A percentile compares a stretch with the other conserved stretches of the same genome.
Evolutionary conservation across 2,888 invertebrate species (phyloP).

Genomic region (Chaetogeoica ovagalla): DNA sequence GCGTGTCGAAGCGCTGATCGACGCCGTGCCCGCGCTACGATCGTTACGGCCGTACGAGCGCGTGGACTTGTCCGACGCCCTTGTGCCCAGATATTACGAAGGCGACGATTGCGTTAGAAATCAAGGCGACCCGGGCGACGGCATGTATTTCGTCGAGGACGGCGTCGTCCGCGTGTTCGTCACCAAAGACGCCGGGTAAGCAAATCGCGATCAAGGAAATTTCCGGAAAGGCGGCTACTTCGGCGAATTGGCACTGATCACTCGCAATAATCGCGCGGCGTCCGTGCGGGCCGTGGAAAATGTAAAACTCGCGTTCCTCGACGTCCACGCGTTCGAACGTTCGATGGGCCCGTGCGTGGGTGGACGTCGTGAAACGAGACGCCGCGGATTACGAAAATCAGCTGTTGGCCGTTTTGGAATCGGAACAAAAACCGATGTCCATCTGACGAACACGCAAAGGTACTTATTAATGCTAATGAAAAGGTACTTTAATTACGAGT

Average conservation of each 20-base stretch:
- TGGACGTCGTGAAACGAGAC: slow-evolving; percentile 94
- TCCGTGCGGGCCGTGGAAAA: slow-evolving; percentile 83
- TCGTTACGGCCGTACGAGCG: slow-evolving; percentile 80
- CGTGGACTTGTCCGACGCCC: slow-evolving; percentile 95
- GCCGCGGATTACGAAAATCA: slow-evolving; percentile 97
- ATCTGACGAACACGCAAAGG: no score
- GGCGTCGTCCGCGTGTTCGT: slow-evolving; percentile 87
- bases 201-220: slow-evolving; percentile 64
- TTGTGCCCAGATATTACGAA: slow-evolving; percentile 76
- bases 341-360: slow-evolving; percentile 94
- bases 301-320: slow-evolving; percentile 92
- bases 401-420: slow-evolving; percentile 91
- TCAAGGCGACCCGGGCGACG: slow-evolving; percentile 92
- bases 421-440: slow-evolving; percentile 65
- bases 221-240: slow-evolving; percentile 80
- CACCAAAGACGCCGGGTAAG: slow-evolving; percentile 76
- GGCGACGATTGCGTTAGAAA: slow-evolving; percentile 85
- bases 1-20: slow-evolving; percentile 93
- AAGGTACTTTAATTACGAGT: no score
- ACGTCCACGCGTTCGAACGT: slow-evolving; percentile 96
- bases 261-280: slow-evolving; percentile 95
- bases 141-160: slow-evolving; percentile 97
- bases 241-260: slow-evolving; percentile 94
- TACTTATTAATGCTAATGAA: no score
- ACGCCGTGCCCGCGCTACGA: slow-evolving; percentile 94